Evolutionary conservation across 2,797 vertebrate genomes (phyloP).

Genomic region (Tangara arthus): DNA sequence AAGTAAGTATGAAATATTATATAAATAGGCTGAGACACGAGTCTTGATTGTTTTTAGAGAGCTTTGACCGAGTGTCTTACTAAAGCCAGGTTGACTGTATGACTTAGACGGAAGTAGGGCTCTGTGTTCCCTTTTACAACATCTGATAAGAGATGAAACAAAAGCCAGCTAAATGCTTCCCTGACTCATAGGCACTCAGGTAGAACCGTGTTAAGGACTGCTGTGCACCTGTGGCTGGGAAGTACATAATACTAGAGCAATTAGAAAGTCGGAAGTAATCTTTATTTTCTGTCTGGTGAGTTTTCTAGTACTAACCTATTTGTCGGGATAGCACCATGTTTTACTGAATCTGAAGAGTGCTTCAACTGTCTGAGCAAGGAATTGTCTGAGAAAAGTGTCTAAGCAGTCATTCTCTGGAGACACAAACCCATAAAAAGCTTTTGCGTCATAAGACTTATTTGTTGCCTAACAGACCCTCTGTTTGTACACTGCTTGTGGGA

Average conservation of each 20-base stretch:
- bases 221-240: background rate
- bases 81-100: background rate
- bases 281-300: background rate
- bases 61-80: background rate
- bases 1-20: constrained; percentile 82
- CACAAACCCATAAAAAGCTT: background rate
- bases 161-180: background rate
- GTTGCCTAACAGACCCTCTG: background rate
- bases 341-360: background rate
- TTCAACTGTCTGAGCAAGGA: background rate
- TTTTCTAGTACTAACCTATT: background rate
- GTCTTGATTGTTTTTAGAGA: background rate
- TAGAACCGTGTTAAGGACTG: background rate
- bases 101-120: background rate
- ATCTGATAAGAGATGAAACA: background rate
- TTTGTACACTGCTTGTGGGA: background rate
- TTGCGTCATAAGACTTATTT: background rate
- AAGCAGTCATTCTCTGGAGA: background rate
- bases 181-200: background rate
- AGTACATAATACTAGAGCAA: background rate
- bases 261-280: background rate
- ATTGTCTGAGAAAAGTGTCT: background rate
- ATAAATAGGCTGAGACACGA: background rate
- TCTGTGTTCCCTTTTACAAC: background rate
- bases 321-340: background rate